Conservation (phyloP, 2,113 vertebrate species). For the Odocoileus hemionus region DNA sequence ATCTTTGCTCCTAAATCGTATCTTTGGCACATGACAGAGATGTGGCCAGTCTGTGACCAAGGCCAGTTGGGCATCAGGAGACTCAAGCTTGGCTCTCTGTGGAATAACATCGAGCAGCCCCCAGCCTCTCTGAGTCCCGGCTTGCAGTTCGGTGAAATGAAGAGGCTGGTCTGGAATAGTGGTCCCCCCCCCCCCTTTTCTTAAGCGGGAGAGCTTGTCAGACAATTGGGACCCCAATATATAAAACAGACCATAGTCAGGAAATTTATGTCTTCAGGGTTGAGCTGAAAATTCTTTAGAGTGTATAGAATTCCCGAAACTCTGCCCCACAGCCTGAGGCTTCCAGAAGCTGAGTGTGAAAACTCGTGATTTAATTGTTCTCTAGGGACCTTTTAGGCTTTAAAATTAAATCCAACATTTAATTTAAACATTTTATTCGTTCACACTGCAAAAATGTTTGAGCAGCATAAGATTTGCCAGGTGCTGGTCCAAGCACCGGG, state of each 20-base stretch:
- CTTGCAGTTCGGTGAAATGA: not conserved
- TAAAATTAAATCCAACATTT: slow-evolving; percentile 18
- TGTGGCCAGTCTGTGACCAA: not conserved
- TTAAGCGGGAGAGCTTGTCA: not conserved
- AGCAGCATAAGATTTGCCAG: not conserved
- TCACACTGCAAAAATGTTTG: slow-evolving; percentile 20
- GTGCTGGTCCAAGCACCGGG: not conserved
- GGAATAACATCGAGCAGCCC: not conserved
- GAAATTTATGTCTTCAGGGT: not conserved
- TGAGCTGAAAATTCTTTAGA: slow-evolving; percentile 31
- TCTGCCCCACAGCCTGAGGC: not conserved
- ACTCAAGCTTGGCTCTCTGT: not conserved
- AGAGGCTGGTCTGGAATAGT: not conserved
- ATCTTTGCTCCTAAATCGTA: not conserved
- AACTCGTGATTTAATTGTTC: slow-evolving; percentile 5
- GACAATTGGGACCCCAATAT: not conserved
- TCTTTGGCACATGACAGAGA: not conserved
- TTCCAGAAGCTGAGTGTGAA: slow-evolving; percentile 26
- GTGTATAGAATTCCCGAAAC: slow-evolving; percentile 20
- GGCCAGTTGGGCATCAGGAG: not conserved
- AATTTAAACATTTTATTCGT: slow-evolving; percentile 29
- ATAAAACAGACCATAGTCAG: slow-evolving; percentile 25
- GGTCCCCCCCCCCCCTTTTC: not conserved
- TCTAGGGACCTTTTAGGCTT: not conserved
- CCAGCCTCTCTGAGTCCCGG: not conserved